phyloP scores from a whole-genome alignment of 2,113 vertebrate genomes.

The Peucedramus taeniatus region DNA sequence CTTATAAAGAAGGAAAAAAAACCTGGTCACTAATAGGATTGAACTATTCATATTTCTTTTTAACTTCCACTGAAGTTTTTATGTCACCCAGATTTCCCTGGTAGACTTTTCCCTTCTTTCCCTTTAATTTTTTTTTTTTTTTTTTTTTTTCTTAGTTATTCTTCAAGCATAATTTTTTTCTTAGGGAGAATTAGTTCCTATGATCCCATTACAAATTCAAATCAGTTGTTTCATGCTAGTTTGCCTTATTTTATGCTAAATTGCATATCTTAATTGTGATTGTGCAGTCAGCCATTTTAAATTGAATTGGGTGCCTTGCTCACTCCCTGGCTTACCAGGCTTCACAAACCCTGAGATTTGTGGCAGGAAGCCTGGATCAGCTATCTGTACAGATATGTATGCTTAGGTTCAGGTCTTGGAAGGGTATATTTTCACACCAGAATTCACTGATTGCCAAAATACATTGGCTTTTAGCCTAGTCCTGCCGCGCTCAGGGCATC shows the following conservation, averaged over 20 bases:
- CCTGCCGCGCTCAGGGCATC: neutral
- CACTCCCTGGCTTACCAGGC: neutral
- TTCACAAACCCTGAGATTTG: neutral
- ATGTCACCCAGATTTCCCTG: neutral
- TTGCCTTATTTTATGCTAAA: conserved; percentile 46
- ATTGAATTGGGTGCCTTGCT: neutral
- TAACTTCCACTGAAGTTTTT: neutral
- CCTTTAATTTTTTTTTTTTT: neutral
- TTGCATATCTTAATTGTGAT: conserved; percentile 6
- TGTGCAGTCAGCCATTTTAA: conserved; percentile 11
- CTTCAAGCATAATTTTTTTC: neutral
- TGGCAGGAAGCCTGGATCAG: neutral
- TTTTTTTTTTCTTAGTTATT: neutral
- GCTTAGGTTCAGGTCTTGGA: neutral
- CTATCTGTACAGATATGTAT: neutral
- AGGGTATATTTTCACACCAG: neutral
- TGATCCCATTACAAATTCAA: neutral
- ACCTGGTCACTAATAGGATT: neutral
- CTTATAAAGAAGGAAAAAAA: neutral
- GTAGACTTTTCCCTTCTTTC: neutral
- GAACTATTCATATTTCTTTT: neutral
- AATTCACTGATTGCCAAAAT: neutral
- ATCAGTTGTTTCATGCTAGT: conserved; percentile 2
- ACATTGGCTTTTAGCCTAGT: neutral
- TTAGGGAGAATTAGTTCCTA: neutral